A percentile compares a stretch with the other conserved stretches of the same genome.
phyloP scores from a whole-genome alignment of 2,888 invertebrate genomes.

The Meteorus colon region DNA sequence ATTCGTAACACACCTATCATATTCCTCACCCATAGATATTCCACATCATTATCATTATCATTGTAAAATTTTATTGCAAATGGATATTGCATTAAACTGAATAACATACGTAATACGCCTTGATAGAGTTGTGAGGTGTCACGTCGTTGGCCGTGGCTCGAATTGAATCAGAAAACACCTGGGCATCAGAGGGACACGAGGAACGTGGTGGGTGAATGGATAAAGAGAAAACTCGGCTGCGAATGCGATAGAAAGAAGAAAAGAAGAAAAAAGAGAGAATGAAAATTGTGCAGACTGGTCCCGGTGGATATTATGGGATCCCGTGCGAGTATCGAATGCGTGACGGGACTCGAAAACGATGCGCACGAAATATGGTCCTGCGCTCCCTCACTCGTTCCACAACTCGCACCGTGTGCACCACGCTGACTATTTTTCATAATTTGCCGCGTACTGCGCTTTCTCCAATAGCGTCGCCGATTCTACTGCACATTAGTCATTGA shows the following conservation, averaged over 20 bases:
- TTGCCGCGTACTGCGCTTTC: conserved; percentile 7
- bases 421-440: conserved; percentile 18
- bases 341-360: conserved; percentile 40
- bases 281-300: conserved; percentile 29
- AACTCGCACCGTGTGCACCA: conserved; percentile 20
- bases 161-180: conserved; percentile 29
- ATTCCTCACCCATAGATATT: background rate
- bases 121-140: conserved; percentile 31
- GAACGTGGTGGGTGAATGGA: background rate
- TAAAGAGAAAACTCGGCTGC: conserved; percentile 1
- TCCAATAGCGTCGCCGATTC: background rate
- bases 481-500: conserved; percentile 33
- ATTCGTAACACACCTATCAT: background rate
- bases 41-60: background rate
- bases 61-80: background rate
- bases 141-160: conserved; percentile 22
- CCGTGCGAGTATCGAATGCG: conserved; percentile 30
- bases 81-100: conserved; percentile 35
- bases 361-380: background rate
- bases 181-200: conserved; percentile 16
- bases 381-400: background rate
- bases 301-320: conserved; percentile 39
- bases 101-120: conserved; percentile 19
- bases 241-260: background rate
- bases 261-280: background rate